phyloP scores from a whole-genome alignment of 2,113 vertebrate genomes.

The Ranitomeya variabilis region DNA sequence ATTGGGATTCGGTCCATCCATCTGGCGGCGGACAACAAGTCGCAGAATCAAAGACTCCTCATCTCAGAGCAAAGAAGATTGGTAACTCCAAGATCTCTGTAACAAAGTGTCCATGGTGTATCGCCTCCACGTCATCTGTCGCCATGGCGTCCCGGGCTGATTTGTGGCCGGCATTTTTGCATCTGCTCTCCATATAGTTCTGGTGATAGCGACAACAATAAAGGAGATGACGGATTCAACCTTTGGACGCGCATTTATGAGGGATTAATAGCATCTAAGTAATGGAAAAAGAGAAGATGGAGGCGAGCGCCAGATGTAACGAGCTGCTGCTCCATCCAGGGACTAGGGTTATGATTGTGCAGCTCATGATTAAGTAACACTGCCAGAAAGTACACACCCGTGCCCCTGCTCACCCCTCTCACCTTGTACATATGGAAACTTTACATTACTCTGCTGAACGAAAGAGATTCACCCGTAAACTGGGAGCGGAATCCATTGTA shows the following conservation, averaged over 20 bases:
- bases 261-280: slow-evolving; percentile 4
- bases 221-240: slow-evolving; percentile 12
- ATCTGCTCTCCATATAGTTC: slow-evolving; percentile 38
- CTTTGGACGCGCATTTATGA: slow-evolving; percentile 38
- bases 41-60: background rate
- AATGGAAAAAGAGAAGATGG: slow-evolving; percentile 11
- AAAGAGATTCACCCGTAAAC: background rate
- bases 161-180: slow-evolving; percentile 22
- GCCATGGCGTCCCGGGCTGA: slow-evolving; percentile 35
- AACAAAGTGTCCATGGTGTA: slow-evolving; percentile 42
- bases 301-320: background rate
- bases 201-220: slow-evolving; percentile 32
- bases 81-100: slow-evolving; percentile 20
- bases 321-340: background rate
- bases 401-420: background rate
- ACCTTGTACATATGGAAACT: background rate
- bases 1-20: too few relatives aligned
- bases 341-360: background rate
- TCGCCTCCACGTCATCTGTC: slow-evolving; percentile 38
- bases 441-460: background rate
- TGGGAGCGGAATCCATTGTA: background rate
- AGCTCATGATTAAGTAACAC: background rate
- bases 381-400: background rate
- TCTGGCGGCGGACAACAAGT: background rate
- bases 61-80: background rate